Conservation (phyloP, 2,797 vertebrate species). For the Sardinella longiceps region DNA sequence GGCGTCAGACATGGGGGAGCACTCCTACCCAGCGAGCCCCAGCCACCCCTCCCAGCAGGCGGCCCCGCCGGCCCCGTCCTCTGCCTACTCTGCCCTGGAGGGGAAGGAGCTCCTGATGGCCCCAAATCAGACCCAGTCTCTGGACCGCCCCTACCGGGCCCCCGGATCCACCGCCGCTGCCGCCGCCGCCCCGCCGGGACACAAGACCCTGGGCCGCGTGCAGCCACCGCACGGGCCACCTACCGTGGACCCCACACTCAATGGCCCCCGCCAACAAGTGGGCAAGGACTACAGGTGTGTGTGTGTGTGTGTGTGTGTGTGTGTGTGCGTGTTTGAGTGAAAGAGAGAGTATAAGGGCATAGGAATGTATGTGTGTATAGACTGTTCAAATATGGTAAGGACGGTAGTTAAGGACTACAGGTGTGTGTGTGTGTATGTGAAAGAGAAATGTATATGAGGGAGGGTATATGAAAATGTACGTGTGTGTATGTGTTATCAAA, state of each 20-base stretch:
- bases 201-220: conserved; percentile 80
- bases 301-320: background rate
- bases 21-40: conserved; percentile 87
- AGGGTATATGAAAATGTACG: no score
- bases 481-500: background rate
- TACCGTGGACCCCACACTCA: conserved; percentile 78
- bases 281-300: conserved; percentile 85
- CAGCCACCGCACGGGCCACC: conserved; percentile 77
- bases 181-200: conserved; percentile 57
- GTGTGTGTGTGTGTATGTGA: no score
- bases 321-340: background rate
- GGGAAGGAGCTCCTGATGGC: conserved; percentile 80
- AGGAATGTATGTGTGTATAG: no score
- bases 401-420: no score
- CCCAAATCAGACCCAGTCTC: conserved; percentile 74
- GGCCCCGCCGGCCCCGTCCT: conserved; percentile 38
- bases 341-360: no score
- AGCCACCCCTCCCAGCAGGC: conserved; percentile 82
- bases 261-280: conserved; percentile 84
- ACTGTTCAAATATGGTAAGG: no score
- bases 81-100: conserved; percentile 68
- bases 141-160: conserved; percentile 81
- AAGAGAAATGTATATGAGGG: no score
- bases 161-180: conserved; percentile 55
- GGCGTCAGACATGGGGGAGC: conserved; percentile 77